Conservation (phyloP, 2,113 vertebrate species). For the Aegithalos caudatus region DNA sequence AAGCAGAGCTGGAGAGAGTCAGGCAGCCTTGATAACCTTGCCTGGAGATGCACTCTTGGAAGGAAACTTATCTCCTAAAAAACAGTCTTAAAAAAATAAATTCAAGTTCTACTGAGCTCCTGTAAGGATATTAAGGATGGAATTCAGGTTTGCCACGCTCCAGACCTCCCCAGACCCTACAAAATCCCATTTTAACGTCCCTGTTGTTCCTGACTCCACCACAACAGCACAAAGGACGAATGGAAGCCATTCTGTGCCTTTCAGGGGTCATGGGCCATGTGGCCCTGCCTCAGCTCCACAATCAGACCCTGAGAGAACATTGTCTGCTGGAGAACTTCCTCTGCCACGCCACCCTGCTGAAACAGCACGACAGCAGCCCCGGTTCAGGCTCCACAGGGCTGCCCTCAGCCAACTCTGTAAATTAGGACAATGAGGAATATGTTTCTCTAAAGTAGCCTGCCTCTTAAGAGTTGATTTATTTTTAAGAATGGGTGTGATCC, state of each 20-base stretch:
- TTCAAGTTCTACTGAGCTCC: background rate
- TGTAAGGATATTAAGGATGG: background rate
- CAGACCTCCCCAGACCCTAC: background rate
- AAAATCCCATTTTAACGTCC: background rate
- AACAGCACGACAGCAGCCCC: constrained; percentile 11
- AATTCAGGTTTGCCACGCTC: background rate
- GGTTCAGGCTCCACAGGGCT: background rate
- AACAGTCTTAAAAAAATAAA: background rate
- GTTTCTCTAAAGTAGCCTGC: background rate
- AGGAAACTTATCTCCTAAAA: background rate
- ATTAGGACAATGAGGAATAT: constrained; percentile 6
- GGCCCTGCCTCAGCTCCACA: constrained; percentile 49
- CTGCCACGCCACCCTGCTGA: constrained; percentile 43
- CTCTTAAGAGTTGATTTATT: constrained; percentile 33
- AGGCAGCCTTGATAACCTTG: background rate
- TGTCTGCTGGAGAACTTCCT: constrained; percentile 52
- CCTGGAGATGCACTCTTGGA: background rate
- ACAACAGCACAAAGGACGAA: constrained; percentile 16
- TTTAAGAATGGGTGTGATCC: constrained; percentile 36
- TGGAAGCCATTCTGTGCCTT: constrained; percentile 10
- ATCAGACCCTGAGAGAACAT: constrained; percentile 12
- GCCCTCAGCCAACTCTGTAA: background rate
- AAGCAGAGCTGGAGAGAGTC: background rate
- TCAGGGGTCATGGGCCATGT: constrained; percentile 35
- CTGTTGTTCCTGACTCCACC: background rate